Evolutionary conservation across 2,113 vertebrate genomes (phyloP).

Genomic region (Tragelaphus strepsiceros): DNA sequence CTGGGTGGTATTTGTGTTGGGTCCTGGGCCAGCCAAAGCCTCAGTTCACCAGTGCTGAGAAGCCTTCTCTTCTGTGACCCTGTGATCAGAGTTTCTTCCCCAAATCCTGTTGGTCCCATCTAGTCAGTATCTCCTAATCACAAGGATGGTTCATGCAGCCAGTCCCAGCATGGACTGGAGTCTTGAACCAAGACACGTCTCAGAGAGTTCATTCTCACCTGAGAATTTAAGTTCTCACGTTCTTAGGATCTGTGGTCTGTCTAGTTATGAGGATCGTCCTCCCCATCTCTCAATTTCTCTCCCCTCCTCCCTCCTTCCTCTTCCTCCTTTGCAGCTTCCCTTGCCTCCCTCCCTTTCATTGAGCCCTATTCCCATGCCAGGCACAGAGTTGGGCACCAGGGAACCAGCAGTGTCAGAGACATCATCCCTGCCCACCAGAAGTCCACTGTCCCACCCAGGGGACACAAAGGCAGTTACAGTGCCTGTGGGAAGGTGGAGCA

Average conservation of each 20-base stretch:
- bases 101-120: background rate
- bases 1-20: background rate
- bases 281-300: rapidly evolving
- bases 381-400: background rate
- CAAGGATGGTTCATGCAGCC: background rate
- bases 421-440: background rate
- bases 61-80: background rate
- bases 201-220: background rate
- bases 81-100: background rate
- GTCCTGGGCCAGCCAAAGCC: background rate
- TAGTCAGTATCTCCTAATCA: background rate
- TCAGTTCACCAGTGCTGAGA: background rate
- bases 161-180: background rate
- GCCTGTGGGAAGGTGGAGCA: background rate
- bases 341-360: background rate
- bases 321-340: background rate
- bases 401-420: background rate
- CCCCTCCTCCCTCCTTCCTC: background rate
- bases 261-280: background rate
- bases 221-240: background rate
- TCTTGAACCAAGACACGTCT: background rate
- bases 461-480: background rate
- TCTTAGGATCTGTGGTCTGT: background rate
- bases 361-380: background rate
- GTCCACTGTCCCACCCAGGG: background rate